Evolutionary conservation across 2,797 vertebrate species (phyloP), one percentile per base, ranked within the genome.

Genomic region (Xenops minutus): DNA sequence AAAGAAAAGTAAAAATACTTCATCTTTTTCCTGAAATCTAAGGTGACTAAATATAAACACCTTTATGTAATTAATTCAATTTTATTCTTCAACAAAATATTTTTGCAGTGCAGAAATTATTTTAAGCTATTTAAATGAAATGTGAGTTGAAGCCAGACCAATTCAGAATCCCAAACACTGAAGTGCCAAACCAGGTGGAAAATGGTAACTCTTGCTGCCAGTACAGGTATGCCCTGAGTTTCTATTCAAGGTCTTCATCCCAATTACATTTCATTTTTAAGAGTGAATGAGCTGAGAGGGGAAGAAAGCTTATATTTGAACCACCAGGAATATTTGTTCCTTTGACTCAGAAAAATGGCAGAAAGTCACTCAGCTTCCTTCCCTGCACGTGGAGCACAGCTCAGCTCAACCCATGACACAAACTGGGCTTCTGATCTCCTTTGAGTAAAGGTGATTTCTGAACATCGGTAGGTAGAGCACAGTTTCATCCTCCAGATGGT

Each of bases 371-470:
- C 5, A 49, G 1, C 11, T 67, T 68, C 41, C 43, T 27, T 55
- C 20, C 3, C 29, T 61, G 20, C 7, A 10, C 39, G 20, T 8
- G 0, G 0, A 10, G 44, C 48, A 12, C 7, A 5, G 41, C 69
- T 23, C 23, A 32, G 52, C 19, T 27, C n/a, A 72, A 14, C 26
- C 5, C 8, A 0, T 41, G 51, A 14, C 55, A 17, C 72, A 37
- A 3, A 22, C 5, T 27, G 39, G 1, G 6, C 14, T 52, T 59
- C 27, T 59, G 34, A 3, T 48, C 36, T 19, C 2, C 37, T 49
- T 26, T 15, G 18, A 43, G 61, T 18, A 1, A 12, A 24, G 13
- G 6, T 79, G 41, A 4, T 32, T 86, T 46, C 41, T 92, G 71
- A 37, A 22, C 18, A 29, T 21, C 21, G 29, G 11, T 11, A 52